Conservation (phyloP, 1,140 invertebrate species). For the Pararge aegeria region DNA sequence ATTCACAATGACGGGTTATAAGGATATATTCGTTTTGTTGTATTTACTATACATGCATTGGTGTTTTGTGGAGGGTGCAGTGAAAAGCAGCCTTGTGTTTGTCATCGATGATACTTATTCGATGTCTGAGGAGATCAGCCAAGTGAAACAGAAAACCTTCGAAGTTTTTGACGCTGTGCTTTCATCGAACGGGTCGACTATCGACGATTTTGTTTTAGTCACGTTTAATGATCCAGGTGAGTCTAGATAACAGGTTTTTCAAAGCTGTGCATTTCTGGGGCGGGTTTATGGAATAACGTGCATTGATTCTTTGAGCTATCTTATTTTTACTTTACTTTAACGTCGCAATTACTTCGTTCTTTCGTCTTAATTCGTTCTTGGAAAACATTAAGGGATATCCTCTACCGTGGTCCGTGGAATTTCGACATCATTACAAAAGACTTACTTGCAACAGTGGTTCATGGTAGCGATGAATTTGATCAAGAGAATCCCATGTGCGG, state of each 20-base stretch:
- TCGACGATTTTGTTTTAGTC: constrained; percentile 56
- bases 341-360: too few species aligned
- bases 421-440: too few species aligned
- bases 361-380: too few species aligned
- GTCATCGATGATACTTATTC: constrained; percentile 53
- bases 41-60: neutral
- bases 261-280: too few species aligned
- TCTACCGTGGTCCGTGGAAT: too few species aligned
- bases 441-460: too few species aligned
- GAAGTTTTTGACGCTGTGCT: constrained; percentile 47
- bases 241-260: constrained; percentile 13
- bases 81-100: constrained; percentile 42
- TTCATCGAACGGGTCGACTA: constrained; percentile 35
- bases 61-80: neutral
- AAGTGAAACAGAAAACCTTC: constrained; percentile 38
- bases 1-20: neutral
- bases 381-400: too few species aligned
- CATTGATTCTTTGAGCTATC: too few species aligned
- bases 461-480: too few species aligned
- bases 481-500: too few species aligned
- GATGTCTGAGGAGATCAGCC: constrained; percentile 47
- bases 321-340: too few species aligned
- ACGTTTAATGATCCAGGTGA: constrained; percentile 60
- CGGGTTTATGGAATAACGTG: too few species aligned
- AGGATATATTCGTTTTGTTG: neutral